Conservation (phyloP, 1,140 invertebrate species). For the Meloidogyne exigua region DNA sequence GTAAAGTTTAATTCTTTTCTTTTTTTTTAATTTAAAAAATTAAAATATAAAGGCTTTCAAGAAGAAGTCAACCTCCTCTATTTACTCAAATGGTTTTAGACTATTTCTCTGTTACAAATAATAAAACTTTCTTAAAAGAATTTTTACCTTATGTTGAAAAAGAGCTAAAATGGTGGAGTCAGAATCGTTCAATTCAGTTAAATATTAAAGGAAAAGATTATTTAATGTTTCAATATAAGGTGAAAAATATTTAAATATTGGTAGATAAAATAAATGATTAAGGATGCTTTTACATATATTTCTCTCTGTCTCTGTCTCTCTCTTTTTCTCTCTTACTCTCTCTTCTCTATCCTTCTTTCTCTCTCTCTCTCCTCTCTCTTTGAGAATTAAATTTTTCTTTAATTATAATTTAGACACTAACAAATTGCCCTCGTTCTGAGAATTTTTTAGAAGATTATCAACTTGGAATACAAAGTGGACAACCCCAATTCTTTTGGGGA, state of each 20-base stretch:
- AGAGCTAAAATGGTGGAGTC: constrained; percentile 54
- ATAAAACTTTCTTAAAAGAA: constrained; percentile 65
- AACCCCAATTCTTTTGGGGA: constrained; percentile 31
- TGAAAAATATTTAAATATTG: background rate
- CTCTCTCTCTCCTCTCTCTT: no score
- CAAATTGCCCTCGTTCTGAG: constrained; percentile 43
- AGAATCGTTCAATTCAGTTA: constrained; percentile 35
- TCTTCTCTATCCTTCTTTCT: no score
- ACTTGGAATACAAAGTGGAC: constrained; percentile 17
- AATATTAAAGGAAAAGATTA: constrained; percentile 1
- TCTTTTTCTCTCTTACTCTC: no score
- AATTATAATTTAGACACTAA: constrained; percentile 15
- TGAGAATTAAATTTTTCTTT: no score
- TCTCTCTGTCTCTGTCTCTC: no score
- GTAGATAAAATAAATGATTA: background rate
- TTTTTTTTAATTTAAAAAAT: background rate
- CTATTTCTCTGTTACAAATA: constrained; percentile 71
- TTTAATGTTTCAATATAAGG: constrained; percentile 32
- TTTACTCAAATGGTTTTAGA: constrained; percentile 82
- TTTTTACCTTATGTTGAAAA: constrained; percentile 51
- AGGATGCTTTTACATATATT: no score
- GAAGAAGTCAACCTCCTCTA: constrained; percentile 80
- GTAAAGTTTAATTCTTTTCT: constrained; percentile 67
- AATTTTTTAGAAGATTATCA: constrained; percentile 44
- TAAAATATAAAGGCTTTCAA: constrained; percentile 27